Base-by-base conservation (phyloP, 2,797 vertebrate species). In the Dromococcyx pavoninus region DNA sequence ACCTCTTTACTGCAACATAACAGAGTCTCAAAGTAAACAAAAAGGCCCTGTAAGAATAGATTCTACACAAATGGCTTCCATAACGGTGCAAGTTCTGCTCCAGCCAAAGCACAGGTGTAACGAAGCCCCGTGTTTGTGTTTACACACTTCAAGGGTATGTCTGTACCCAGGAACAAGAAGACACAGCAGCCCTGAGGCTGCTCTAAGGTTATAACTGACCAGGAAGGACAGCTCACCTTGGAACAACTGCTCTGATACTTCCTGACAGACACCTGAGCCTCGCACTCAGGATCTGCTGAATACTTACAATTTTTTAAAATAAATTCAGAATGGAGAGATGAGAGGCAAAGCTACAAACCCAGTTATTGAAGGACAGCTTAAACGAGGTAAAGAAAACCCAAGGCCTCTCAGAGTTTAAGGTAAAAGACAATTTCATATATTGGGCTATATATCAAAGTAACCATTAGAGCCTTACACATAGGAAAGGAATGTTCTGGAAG, bases 21-120 rank as follows among this genome's bases (percentile, higher is more conserved):
- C 83, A 77, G 80, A 91, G 94, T 75, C 84, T 75, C 75, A 15
- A 33, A 92, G 50, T 18, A 46, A 92, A 89, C 61, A 71, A 54
- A 75, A 93, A 84, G 30, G 53, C 62, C 28, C 58, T 61, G 10
- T 8, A 89, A 85, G 88, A 89, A 78, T 0, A 88, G 65, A 30
- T 51, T 67, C 82, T 30, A 43, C 24, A 61, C 2, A 51, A 71
- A 44, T 13, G 37, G 78, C 41, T 74, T 46, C 65, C 85, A n/a
- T 53, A 46, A 67, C 1, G 12, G 37, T 48, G 54, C n/a, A 60
- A 32, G 74, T 46, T 80, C 50, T 77, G 79, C 58, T 72, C 23
- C 64, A 77, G 75, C 53, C 72, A 44, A 17, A 5, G 25, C 66
- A 37, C 44, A 51, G 44, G 71, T 72, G 48, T 41, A 43, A 61